Evolutionary conservation across 2,888 invertebrate genomes (phyloP).

Genomic region (Acleris laterana): DNA sequence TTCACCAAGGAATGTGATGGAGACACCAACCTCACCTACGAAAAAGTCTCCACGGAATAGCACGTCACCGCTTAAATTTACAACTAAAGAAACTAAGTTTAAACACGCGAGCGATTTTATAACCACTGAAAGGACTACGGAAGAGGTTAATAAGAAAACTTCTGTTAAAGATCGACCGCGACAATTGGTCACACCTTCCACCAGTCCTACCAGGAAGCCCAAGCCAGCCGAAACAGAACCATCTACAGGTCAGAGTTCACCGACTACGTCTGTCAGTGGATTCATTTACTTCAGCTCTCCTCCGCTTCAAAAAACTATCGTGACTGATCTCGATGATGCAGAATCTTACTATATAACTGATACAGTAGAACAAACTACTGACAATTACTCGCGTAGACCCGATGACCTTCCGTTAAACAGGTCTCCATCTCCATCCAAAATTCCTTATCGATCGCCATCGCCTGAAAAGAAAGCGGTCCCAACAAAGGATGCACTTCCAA

Average conservation of each 20-base stretch:
- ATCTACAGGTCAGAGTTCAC: constrained; percentile 79
- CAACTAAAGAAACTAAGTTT: constrained; percentile 55
- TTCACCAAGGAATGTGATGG: constrained; percentile 43
- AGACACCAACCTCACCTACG: constrained; percentile 46
- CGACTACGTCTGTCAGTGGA: constrained; percentile 83
- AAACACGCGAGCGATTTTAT: constrained; percentile 65
- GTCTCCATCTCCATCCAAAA: constrained; percentile 69
- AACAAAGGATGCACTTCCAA: constrained; percentile 65
- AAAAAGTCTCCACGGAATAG: constrained; percentile 54
- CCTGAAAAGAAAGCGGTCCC: constrained; percentile 63
- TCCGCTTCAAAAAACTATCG: constrained; percentile 53
- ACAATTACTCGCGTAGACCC: constrained; percentile 46
- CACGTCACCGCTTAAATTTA: constrained; percentile 57
- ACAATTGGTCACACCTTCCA: constrained; percentile 76
- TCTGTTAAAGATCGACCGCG: constrained; percentile 60
- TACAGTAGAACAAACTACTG: constrained; percentile 45
- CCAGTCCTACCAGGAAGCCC: constrained; percentile 77
- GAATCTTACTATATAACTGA: constrained; percentile 50
- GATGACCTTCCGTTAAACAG: constrained; percentile 51
- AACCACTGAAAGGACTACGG: constrained; percentile 57
- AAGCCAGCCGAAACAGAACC: constrained; percentile 62
- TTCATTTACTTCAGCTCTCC: constrained; percentile 77
- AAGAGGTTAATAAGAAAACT: constrained; percentile 58
- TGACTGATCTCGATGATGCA: constrained; percentile 70
- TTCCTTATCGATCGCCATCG: constrained; percentile 72